phyloP scores from a whole-genome alignment of 2,888 invertebrate species.

The Drosophila trichaetosa region DNA sequence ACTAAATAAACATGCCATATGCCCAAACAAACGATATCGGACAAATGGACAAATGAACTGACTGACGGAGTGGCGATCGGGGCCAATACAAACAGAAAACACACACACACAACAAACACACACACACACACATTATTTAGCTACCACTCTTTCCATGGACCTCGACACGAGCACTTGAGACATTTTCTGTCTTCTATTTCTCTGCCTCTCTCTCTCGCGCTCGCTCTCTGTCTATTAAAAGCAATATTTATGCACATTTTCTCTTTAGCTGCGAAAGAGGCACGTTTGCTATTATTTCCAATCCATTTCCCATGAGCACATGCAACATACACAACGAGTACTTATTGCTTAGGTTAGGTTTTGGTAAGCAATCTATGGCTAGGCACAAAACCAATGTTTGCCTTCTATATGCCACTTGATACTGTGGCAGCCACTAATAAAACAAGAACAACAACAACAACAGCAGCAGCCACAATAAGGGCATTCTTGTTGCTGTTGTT shows the following conservation, averaged over 20 bases:
- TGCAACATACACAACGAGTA: constrained; percentile 25
- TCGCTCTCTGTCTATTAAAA: constrained; percentile 58
- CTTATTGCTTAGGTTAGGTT: constrained; percentile 45
- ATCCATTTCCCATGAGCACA: constrained; percentile 79
- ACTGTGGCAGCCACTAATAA: constrained; percentile 44
- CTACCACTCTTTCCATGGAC: constrained; percentile 17
- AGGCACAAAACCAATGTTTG: constrained; percentile 26
- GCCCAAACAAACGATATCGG: constrained; percentile 14
- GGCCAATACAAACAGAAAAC: constrained; percentile 61
- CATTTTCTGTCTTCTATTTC: constrained; percentile 41
- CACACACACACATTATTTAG: not conserved
- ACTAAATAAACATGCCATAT: constrained; percentile 75
- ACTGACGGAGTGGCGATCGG: constrained; percentile 43
- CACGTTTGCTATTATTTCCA: constrained; percentile 79
- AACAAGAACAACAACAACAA: constrained; percentile 28
- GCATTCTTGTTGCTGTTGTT: constrained; percentile 50
- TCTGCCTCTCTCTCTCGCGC: constrained; percentile 6
- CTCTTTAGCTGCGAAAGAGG: constrained; percentile 49
- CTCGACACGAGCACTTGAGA: constrained; percentile 68
- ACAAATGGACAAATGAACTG: not conserved
- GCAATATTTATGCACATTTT: constrained; percentile 78
- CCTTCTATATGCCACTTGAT: constrained; percentile 61
- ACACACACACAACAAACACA: not conserved
- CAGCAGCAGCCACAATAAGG: constrained; percentile 53
- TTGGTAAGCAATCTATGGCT: constrained; percentile 31